A percentile compares a stretch with the other conserved stretches of the same genome.
These are phyloP conservation scores for Eutolmus rufibarbis DNA, from an alignment of 2,888 invertebrate genomes.

Conservation along the genomic window DNA sequence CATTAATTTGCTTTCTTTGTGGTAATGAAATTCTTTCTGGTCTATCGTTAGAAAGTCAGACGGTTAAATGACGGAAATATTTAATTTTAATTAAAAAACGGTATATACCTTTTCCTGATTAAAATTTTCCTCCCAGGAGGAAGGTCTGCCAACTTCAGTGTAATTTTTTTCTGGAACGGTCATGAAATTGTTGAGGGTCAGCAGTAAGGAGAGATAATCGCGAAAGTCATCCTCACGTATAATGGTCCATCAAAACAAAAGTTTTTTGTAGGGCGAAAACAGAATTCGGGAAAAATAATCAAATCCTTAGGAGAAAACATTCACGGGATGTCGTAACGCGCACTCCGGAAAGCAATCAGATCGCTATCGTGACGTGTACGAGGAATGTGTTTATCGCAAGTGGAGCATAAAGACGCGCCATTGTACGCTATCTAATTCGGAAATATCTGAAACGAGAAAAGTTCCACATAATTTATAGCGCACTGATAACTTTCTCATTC, in stretches of 20 bases:
- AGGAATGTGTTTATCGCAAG: conserved; percentile 25
- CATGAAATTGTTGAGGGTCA: not conserved
- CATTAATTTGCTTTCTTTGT: not conserved
- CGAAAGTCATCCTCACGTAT: not conserved
- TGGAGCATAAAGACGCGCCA: conserved; percentile 3
- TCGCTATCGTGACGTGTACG: conserved; percentile 17
- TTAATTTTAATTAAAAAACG: not conserved
- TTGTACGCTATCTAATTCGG: not conserved
- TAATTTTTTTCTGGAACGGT: not conserved
- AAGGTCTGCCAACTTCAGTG: not conserved
- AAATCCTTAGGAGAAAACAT: conserved; percentile 29
- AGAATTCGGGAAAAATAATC: conserved; percentile 25
- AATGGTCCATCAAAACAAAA: conserved; percentile 15
- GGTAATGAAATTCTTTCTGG: not conserved
- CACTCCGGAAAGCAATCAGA: conserved; percentile 22
- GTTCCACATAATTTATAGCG: conserved; percentile 23
- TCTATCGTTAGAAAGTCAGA: not conserved
- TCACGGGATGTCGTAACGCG: not conserved
- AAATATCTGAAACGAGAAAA: conserved; percentile 34
- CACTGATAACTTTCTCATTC: conserved; percentile 29
- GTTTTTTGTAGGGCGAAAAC: not conserved
- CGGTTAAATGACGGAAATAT: not conserved
- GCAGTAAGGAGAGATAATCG: conserved; percentile 15
- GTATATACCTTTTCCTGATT: not conserved
- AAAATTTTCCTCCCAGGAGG: not conserved